phyloP scores from a whole-genome alignment of 2,113 vertebrate genomes.

The Oncorhynchus gorbuscha region DNA sequence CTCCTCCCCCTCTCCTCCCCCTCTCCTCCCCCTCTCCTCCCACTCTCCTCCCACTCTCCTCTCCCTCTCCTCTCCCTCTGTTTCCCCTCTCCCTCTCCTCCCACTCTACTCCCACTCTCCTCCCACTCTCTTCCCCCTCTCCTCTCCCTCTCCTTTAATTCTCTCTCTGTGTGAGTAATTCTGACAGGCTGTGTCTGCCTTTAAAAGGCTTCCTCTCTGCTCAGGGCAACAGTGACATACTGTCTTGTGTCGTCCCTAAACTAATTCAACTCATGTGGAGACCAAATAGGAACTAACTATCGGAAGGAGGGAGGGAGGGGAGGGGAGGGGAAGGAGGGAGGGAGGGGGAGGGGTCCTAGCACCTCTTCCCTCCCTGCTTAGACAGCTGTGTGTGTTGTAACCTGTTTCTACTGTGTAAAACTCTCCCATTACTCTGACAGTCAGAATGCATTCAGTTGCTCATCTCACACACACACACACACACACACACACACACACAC shows the following conservation, averaged over 20 bases:
- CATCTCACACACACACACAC: background rate
- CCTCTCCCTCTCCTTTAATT: constrained; percentile 3
- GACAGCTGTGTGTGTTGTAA: background rate
- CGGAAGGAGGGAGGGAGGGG: background rate
- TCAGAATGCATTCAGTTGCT: background rate
- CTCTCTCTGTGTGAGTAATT: constrained; percentile 16
- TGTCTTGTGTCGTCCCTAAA: constrained; percentile 24
- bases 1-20: no score
- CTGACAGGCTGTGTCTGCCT: constrained; percentile 21
- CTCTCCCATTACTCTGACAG: background rate
- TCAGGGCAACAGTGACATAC: constrained; percentile 41
- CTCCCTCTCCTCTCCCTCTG: no score
- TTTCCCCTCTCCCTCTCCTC: no score
- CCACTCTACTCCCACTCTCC: background rate
- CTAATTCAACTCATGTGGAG: constrained; percentile 51
- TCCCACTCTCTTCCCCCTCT: constrained; percentile 12
- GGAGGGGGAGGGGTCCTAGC: constrained; percentile 16
- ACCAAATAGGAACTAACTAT: constrained; percentile 19
- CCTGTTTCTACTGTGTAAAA: background rate
- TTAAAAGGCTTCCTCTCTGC: constrained; percentile 36
- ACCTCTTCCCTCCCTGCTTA: background rate
- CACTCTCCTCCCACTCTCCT: no score
- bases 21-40: no score
- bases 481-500: no score
- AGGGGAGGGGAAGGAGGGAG: background rate